These are phyloP conservation scores for Clostera curtula DNA, from an alignment of 2,888 invertebrate species.

Conservation along the genomic window DNA sequence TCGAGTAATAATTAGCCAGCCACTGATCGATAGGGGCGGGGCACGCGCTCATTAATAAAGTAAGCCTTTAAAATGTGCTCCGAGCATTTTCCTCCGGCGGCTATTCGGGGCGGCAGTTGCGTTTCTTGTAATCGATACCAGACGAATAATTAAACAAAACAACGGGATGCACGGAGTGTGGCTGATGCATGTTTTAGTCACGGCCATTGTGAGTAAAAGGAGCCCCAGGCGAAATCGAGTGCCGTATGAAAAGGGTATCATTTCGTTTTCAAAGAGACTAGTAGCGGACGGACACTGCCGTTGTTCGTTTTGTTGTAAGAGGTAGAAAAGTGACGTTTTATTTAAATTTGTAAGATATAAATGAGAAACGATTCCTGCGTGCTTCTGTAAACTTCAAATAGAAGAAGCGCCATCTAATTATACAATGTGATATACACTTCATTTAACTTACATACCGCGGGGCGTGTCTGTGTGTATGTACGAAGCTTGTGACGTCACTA, in stretches of 20 bases:
- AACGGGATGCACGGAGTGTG: constrained; percentile 17
- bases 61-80: constrained; percentile 33
- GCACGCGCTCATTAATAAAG: constrained; percentile 34
- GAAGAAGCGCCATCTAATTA: too few species aligned
- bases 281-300: too few species aligned
- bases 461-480: too few species aligned
- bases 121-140: constrained; percentile 36
- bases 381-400: too few species aligned
- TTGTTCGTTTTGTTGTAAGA: too few species aligned
- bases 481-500: too few species aligned
- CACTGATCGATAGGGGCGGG: constrained; percentile 39
- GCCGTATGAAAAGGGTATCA: constrained; percentile 4
- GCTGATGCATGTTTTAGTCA: constrained; percentile 19
- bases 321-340: neutral
- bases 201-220: constrained; percentile 15
- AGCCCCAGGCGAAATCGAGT: constrained; percentile 9
- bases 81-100: constrained; percentile 31
- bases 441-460: too few species aligned
- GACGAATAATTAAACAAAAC: constrained; percentile 34
- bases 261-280: neutral
- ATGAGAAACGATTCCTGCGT: too few species aligned
- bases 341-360: too few species aligned
- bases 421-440: too few species aligned
- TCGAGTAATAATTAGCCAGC: constrained; percentile 41
- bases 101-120: constrained; percentile 22